These are phyloP conservation scores for Falco columbarius DNA, from an alignment of 2,797 vertebrate species.

Conservation along the genomic window DNA sequence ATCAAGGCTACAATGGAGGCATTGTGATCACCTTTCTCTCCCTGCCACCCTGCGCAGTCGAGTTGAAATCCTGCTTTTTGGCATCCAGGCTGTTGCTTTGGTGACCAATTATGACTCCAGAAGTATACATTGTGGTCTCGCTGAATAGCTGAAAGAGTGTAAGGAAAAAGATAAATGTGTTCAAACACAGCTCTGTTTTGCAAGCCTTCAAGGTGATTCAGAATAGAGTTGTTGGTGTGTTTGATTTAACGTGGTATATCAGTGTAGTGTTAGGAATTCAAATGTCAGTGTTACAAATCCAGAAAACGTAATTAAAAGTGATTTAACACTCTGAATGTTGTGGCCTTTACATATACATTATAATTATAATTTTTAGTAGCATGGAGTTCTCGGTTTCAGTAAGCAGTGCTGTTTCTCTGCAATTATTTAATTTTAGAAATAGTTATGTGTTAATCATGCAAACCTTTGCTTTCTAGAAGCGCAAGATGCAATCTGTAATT, in stretches of 20 bases:
- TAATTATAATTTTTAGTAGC: slow-evolving; percentile 54
- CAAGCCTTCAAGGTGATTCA: slow-evolving; percentile 59
- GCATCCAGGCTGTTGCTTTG: slow-evolving; percentile 62
- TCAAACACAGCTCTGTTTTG: slow-evolving; percentile 39
- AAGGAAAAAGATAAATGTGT: slow-evolving; percentile 55
- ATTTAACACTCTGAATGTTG: slow-evolving; percentile 27
- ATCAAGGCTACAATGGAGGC: slow-evolving; percentile 52
- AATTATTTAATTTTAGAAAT: slow-evolving; percentile 54
- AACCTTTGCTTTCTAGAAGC: slow-evolving; percentile 23
- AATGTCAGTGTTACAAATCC: slow-evolving; percentile 37
- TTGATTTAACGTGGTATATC: slow-evolving; percentile 2
- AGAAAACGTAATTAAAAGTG: slow-evolving; percentile 62
- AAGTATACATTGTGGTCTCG: slow-evolving; percentile 54
- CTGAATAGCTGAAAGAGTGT: slow-evolving; percentile 27
- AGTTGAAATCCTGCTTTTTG: slow-evolving; percentile 63
- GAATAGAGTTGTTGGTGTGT: slow-evolving; percentile 46
- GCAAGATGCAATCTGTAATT: neutral
- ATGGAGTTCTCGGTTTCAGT: neutral
- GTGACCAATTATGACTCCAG: slow-evolving; percentile 48
- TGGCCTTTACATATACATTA: slow-evolving; percentile 10
- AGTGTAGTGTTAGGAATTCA: slow-evolving; percentile 28
- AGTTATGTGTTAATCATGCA: neutral
- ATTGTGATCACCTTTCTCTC: slow-evolving; percentile 61
- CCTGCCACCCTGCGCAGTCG: neutral
- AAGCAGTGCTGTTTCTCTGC: slow-evolving; percentile 17